phyloP scores from a whole-genome alignment of 1,140 invertebrate species.

The Scaptomyza pallida region DNA sequence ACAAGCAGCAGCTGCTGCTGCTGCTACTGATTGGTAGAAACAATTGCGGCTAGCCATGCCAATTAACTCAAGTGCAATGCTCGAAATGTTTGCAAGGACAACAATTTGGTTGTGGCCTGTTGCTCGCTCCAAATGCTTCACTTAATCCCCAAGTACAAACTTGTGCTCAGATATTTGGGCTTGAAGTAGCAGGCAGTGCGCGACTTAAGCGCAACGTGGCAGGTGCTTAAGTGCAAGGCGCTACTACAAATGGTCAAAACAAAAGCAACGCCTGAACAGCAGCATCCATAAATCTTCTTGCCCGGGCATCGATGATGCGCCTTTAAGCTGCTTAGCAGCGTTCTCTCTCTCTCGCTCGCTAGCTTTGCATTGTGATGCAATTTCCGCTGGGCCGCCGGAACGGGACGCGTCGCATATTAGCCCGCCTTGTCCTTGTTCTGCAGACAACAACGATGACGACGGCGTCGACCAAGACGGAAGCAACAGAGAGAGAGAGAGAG shows the following conservation, averaged over 20 bases:
- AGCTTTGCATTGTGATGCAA: slow-evolving; percentile 57
- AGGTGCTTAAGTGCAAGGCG: slow-evolving; percentile 19
- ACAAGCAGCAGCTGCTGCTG: slow-evolving; percentile 20
- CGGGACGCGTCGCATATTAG: slow-evolving; percentile 53
- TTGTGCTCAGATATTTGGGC: slow-evolving; percentile 19
- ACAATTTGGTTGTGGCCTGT: neutral
- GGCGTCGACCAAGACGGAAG: slow-evolving; percentile 30
- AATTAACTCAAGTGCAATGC: slow-evolving; percentile 34
- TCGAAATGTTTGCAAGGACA: neutral
- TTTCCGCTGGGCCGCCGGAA: slow-evolving; percentile 64
- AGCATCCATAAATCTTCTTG: slow-evolving; percentile 69
- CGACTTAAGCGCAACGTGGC: slow-evolving; percentile 20
- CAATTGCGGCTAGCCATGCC: slow-evolving; percentile 26
- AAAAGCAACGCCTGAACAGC: slow-evolving; percentile 40
- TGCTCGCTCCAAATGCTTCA: slow-evolving; percentile 2
- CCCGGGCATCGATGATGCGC: slow-evolving; percentile 70
- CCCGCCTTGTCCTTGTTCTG: slow-evolving; percentile 39
- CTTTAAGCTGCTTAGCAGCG: slow-evolving; percentile 73
- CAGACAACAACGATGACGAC: slow-evolving; percentile 8
- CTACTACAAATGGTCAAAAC: slow-evolving; percentile 41
- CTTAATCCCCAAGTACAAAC: neutral
- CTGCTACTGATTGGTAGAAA: slow-evolving; percentile 45
- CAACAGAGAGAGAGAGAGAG: slow-evolving; percentile 33
- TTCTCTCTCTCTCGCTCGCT: neutral
- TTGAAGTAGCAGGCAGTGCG: slow-evolving; percentile 34